Percentiles rank a stretch among this genome's conserved stretches.
These are phyloP conservation scores for Aldrovandia affinis DNA, from an alignment of 2,797 vertebrate species.

Conservation along the genomic window DNA sequence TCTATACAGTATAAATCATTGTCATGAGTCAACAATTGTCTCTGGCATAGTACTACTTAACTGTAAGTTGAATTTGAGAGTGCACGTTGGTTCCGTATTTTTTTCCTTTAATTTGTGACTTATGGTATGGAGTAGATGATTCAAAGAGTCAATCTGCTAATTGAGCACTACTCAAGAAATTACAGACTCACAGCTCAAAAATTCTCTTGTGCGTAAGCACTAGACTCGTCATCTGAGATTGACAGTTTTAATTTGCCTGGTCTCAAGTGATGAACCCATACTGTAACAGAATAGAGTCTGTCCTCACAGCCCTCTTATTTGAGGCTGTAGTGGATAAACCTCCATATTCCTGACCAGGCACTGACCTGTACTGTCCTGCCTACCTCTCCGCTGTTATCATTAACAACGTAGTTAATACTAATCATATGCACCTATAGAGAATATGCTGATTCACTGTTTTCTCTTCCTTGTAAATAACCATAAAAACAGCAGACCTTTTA, in stretches of 20 bases:
- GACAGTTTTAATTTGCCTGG: not conserved
- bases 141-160: not conserved
- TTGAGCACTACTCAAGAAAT: constrained; percentile 4
- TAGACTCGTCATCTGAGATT: not conserved
- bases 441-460: not conserved
- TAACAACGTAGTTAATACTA: not conserved
- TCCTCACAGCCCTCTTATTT: not conserved
- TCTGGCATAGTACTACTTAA: constrained; percentile 7
- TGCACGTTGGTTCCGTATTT: not conserved
- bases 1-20: not conserved
- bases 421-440: not conserved
- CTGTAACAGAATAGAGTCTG: not conserved
- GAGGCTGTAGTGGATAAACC: not conserved
- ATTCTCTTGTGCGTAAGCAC: not conserved
- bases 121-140: not conserved
- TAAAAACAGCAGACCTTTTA: not conserved
- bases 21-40: not conserved
- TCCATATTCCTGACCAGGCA: not conserved
- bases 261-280: not conserved
- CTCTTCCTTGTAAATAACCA: not conserved
- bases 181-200: constrained; percentile 3
- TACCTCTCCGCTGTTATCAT: not conserved
- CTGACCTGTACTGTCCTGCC: not conserved
- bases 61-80: constrained; percentile 20
- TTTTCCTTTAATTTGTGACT: constrained; percentile 23